phyloP scores from a whole-genome alignment of 1,140 invertebrate species.

The Neodiprion fabricii region DNA sequence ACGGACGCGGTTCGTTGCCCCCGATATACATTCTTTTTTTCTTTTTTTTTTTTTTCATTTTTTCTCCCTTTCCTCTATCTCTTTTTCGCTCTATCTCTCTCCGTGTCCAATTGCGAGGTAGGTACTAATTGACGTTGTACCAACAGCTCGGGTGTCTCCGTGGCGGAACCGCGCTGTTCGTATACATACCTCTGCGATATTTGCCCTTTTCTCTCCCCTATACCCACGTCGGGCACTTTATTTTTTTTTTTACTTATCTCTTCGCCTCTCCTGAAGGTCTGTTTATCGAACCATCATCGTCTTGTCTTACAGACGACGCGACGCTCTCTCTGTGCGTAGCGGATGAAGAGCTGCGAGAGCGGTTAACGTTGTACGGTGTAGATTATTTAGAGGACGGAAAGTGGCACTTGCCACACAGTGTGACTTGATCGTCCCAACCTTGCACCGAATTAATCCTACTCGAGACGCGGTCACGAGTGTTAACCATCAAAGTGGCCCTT shows the following conservation, averaged over 20 bases:
- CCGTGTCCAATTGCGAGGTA: neutral
- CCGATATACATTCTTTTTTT: neutral
- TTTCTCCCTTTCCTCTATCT: too few species aligned
- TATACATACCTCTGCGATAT: too few species aligned
- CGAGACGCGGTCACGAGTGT: conserved; percentile 1
- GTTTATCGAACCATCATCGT: too few species aligned
- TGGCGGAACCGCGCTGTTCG: too few species aligned
- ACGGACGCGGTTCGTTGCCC: neutral
- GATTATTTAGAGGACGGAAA: neutral
- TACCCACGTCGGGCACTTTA: neutral
- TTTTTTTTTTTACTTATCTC: neutral
- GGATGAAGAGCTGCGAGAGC: neutral
- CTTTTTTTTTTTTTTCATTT: too few species aligned
- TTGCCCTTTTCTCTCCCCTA: too few species aligned
- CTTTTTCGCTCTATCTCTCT: neutral
- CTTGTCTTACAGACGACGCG: too few species aligned
- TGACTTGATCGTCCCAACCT: neutral
- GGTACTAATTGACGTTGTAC: neutral
- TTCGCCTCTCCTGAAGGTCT: neutral
- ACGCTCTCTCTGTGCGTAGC: too few species aligned
- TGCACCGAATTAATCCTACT: conserved; percentile 1
- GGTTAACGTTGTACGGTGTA: neutral
- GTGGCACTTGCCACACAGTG: neutral
- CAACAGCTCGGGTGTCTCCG: neutral
- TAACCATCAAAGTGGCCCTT: neutral